phyloP scores from a whole-genome alignment of 2,888 invertebrate species.

The Elegia similella region DNA sequence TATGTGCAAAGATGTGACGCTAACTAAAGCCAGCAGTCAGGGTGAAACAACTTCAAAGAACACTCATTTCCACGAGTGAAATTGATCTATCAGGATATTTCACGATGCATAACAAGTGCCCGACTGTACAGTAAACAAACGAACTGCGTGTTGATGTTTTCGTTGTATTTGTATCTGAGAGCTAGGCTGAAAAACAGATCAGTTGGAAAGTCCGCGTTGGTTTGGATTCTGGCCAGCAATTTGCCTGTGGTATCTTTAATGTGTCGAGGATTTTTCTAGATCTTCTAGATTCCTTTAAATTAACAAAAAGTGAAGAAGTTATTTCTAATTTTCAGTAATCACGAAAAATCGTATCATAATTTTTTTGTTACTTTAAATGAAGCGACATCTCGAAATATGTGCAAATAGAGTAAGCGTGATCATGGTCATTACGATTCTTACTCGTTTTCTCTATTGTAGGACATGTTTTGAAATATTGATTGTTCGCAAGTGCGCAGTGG shows the following conservation, averaged over 20 bases:
- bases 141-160: neutral
- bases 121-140: neutral
- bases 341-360: no score
- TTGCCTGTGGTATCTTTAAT: neutral
- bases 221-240: neutral
- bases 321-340: neutral
- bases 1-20: no score
- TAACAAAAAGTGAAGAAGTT: neutral
- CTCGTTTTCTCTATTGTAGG: neutral
- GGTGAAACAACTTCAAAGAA: neutral
- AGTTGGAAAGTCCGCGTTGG: neutral
- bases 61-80: neutral
- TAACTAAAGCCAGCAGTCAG: no score
- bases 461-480: conserved; percentile 13
- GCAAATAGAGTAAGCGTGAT: neutral
- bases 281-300: neutral
- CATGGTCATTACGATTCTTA: neutral
- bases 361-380: neutral
- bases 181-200: neutral
- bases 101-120: neutral
- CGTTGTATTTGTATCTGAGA: neutral
- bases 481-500: conserved; percentile 42
- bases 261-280: neutral
- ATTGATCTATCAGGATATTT: neutral
- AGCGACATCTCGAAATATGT: neutral